These are phyloP conservation scores for Torymus auratus DNA, from an alignment of 2,888 invertebrate species.

Conservation along the genomic window DNA sequence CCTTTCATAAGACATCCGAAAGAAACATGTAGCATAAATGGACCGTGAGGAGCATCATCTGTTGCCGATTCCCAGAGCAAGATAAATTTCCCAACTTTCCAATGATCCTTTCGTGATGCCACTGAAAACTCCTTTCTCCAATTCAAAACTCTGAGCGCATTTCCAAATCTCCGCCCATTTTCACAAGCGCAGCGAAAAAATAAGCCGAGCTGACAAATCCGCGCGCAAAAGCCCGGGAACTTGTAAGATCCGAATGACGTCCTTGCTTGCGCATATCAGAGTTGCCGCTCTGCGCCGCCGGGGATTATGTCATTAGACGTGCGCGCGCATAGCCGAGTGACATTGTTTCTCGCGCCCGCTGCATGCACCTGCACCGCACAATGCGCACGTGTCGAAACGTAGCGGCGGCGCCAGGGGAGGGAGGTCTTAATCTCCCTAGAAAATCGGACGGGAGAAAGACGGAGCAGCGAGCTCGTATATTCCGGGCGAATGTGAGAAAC, in stretches of 20 bases:
- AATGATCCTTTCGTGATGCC: background rate
- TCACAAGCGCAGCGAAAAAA: too few species aligned
- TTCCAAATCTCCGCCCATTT: too few species aligned
- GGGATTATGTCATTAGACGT: slow-evolving; percentile 41
- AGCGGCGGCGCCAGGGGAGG: background rate
- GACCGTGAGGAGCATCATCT: slow-evolving; percentile 25
- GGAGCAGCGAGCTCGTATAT: background rate
- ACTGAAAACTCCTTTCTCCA: background rate
- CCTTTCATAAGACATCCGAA: background rate
- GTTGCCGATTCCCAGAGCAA: slow-evolving; percentile 23
- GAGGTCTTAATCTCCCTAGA: slow-evolving; percentile 28
- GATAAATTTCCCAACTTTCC: slow-evolving; percentile 4
- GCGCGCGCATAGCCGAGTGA: slow-evolving; percentile 31
- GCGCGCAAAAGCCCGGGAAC: background rate
- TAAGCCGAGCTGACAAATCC: background rate
- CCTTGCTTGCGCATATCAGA: slow-evolving; percentile 37
- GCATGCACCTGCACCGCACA: background rate
- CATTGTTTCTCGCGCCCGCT: slow-evolving; percentile 36
- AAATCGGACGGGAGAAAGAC: slow-evolving; percentile 29
- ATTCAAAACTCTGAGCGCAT: too few species aligned
- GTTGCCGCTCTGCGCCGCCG: background rate
- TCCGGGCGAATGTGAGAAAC: slow-evolving; percentile 27
- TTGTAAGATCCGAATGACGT: slow-evolving; percentile 25
- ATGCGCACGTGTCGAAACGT: slow-evolving; percentile 31
- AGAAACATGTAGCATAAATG: slow-evolving; percentile 19